These are phyloP conservation scores for Cotesia typhae DNA, from an alignment of 1,140 invertebrate genomes.

Conservation along the genomic window DNA sequence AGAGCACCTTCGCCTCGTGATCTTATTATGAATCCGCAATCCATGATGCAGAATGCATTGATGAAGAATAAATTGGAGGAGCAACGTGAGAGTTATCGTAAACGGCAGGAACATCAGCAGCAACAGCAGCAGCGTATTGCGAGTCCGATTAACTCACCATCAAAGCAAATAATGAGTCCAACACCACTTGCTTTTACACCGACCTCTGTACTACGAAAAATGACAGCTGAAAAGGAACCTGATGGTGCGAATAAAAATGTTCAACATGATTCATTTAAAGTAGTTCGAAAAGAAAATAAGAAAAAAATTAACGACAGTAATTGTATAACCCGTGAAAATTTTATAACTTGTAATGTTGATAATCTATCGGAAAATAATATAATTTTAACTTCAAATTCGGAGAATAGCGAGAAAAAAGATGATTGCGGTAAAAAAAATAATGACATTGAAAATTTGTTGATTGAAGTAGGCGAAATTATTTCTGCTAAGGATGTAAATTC, in stretches of 20 bases:
- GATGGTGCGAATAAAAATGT: slow-evolving; percentile 63
- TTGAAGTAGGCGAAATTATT: no score
- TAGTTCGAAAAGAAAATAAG: slow-evolving; percentile 14
- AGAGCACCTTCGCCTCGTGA: slow-evolving; percentile 84
- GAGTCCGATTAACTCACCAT: slow-evolving; percentile 60
- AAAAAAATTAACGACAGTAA: slow-evolving; percentile 20
- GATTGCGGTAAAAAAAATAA: no score
- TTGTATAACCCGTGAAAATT: slow-evolving; percentile 11
- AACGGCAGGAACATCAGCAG: slow-evolving; percentile 76
- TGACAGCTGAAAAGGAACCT: slow-evolving; percentile 87
- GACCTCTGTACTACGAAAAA: slow-evolving; percentile 89
- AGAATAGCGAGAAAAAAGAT: background rate
- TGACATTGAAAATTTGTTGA: no score
- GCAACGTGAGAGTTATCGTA: slow-evolving; percentile 81
- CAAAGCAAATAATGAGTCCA: slow-evolving; percentile 64
- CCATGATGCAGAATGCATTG: slow-evolving; percentile 82
- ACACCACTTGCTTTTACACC: slow-evolving; percentile 86
- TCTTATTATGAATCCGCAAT: slow-evolving; percentile 82
- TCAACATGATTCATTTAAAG: slow-evolving; percentile 43
- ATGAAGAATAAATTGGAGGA: slow-evolving; percentile 89
- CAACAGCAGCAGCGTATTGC: slow-evolving; percentile 55
- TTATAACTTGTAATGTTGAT: no score
- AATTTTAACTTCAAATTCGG: background rate
- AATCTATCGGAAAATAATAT: background rate
- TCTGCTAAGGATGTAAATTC: no score